Conservation (phyloP, 2,113 vertebrate genomes). For the Sapajus apella region DNA sequence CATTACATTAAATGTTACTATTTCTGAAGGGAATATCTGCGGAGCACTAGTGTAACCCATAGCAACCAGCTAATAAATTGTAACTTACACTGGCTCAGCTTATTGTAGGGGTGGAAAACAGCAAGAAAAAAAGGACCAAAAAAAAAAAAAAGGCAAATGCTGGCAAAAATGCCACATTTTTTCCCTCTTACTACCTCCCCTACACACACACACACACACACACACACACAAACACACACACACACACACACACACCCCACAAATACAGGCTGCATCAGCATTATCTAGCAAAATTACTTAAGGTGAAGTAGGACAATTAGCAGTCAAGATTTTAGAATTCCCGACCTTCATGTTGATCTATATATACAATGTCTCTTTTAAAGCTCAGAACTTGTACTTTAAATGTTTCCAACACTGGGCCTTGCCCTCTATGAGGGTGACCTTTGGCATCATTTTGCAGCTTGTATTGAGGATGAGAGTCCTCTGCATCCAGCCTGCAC, state of each 20-base stretch:
- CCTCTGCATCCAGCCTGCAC: neutral
- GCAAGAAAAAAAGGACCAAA: neutral
- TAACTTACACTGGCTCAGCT: slow-evolving; percentile 74
- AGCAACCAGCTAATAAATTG: slow-evolving; percentile 84
- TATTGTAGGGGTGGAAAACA: slow-evolving; percentile 68
- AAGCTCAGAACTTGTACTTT: neutral
- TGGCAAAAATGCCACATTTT: slow-evolving; percentile 29
- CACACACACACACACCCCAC: neutral
- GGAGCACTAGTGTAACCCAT: slow-evolving; percentile 83
- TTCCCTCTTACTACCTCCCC: fast-evolving
- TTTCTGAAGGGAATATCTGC: slow-evolving; percentile 84
- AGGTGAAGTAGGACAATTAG: slow-evolving; percentile 73
- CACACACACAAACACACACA: neutral
- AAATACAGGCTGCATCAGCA: neutral
- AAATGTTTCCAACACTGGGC: neutral
- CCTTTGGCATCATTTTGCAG: neutral
- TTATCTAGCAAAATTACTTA: neutral
- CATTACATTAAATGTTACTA: slow-evolving; percentile 82
- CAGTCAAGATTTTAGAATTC: neutral
- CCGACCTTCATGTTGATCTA: neutral
- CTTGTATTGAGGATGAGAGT: neutral
- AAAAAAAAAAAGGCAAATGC: neutral
- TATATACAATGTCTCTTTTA: neutral
- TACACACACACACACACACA: neutral
- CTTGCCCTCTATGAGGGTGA: neutral